Conservation (phyloP, 2,888 invertebrate species). For the Apotomis turbidana region DNA sequence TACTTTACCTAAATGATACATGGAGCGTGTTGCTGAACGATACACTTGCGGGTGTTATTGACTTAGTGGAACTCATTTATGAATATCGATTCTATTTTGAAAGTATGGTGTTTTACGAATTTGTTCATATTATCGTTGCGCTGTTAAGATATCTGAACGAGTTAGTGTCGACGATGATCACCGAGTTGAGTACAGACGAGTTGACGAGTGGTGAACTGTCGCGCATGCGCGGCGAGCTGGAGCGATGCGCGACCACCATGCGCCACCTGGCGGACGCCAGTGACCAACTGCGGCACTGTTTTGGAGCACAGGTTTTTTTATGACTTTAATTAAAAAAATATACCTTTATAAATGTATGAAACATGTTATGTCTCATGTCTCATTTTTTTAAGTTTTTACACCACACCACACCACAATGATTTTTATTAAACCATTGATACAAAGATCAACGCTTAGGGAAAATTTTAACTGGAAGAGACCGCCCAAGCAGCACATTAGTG, state of each 20-base stretch:
- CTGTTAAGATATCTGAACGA: constrained; percentile 10
- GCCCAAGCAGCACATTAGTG: too few relatives aligned
- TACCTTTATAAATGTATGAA: too few relatives aligned
- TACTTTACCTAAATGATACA: neutral
- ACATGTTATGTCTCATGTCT: too few relatives aligned
- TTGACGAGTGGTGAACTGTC: neutral
- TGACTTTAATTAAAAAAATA: too few relatives aligned
- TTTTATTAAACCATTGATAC: too few relatives aligned
- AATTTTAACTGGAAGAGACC: too few relatives aligned
- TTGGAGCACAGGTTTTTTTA: constrained; percentile 20
- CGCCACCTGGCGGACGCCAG: neutral
- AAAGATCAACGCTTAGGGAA: too few relatives aligned
- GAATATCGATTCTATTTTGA: constrained; percentile 1
- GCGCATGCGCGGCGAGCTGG: neutral
- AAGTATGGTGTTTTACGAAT: constrained; percentile 10
- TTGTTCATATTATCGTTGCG: neutral
- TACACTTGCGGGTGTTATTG: neutral
- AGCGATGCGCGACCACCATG: neutral
- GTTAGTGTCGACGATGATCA: neutral
- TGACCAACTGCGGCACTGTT: neutral
- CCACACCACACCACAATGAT: too few relatives aligned
- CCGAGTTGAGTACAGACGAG: neutral
- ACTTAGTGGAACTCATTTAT: neutral
- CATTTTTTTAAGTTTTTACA: too few relatives aligned
- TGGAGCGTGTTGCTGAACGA: neutral